A percentile compares a stretch with the other conserved stretches of the same genome.
phyloP scores from a whole-genome alignment of 64 coral and sea anemone species.

The Stichodactyla mertensii region DNA sequence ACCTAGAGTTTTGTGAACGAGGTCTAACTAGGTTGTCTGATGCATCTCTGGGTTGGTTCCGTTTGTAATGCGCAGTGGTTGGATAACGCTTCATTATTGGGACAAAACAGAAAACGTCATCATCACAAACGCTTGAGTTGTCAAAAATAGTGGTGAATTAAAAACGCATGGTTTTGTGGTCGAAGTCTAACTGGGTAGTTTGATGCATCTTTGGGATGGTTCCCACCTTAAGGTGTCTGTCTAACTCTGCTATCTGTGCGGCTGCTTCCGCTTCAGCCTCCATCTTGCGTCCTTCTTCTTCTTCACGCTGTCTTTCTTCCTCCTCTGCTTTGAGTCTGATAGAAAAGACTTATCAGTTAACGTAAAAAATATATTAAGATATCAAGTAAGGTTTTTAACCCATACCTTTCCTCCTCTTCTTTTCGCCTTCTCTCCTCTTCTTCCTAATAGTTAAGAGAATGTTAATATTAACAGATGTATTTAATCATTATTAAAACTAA shows the following conservation, averaged over 20 bases:
- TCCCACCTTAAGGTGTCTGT: constrained; percentile 79
- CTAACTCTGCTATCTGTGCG: constrained; percentile 80
- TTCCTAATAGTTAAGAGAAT: constrained; percentile 35
- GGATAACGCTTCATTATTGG: no score
- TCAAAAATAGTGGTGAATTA: no score
- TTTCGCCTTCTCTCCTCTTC: constrained; percentile 65
- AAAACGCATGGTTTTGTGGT: no score
- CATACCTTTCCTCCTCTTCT: constrained; percentile 87
- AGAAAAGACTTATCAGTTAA: background rate
- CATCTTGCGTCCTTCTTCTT: constrained; percentile 31
- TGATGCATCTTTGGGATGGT: background rate
- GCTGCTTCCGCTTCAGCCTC: constrained; percentile 82
- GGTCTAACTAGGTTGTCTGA: no score
- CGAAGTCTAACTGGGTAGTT: background rate
- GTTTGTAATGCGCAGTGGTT: no score
- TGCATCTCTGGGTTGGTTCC: no score
- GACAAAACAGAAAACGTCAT: no score
- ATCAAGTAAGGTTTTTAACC: background rate
- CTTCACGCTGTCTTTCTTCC: constrained; percentile 78
- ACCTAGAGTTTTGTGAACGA: no score
- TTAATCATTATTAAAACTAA: no score
- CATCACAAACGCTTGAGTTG: no score
- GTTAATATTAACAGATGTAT: background rate
- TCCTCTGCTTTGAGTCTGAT: constrained; percentile 80
- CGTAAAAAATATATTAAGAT: background rate